These are phyloP conservation scores for Apistogramma diplotaenia DNA, from an alignment of 2,113 vertebrate species.

Conservation along the genomic window DNA sequence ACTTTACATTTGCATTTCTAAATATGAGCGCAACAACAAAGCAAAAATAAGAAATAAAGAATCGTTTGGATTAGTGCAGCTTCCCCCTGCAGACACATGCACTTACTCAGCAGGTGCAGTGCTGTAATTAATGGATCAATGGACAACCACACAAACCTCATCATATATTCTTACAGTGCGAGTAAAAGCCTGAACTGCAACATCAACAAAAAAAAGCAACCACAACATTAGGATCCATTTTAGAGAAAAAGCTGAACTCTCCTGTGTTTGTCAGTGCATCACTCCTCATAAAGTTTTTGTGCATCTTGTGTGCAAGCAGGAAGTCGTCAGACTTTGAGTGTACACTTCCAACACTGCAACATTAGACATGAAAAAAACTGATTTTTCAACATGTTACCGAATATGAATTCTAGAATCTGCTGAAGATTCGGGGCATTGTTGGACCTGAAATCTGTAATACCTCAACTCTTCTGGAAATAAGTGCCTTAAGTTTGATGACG, in stretches of 20 bases:
- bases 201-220: constrained; percentile 59
- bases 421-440: background rate
- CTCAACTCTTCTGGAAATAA: background rate
- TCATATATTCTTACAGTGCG: constrained; percentile 63
- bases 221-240: constrained; percentile 62
- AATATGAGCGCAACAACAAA: constrained; percentile 3
- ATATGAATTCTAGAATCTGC: background rate
- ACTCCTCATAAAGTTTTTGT: background rate
- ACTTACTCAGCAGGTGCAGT: constrained; percentile 68
- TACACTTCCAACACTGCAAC: background rate
- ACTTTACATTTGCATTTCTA: constrained; percentile 42
- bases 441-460: background rate
- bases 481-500: background rate
- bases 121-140: constrained; percentile 74
- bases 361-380: background rate
- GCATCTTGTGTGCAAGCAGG: background rate
- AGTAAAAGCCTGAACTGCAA: constrained; percentile 60
- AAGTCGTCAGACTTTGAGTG: background rate
- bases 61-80: background rate
- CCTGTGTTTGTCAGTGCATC: background rate
- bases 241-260: constrained; percentile 46
- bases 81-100: constrained; percentile 51
- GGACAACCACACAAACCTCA: constrained; percentile 62
- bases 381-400: background rate
- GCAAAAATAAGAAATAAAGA: background rate